phyloP scores from a whole-genome alignment of 2,888 invertebrate genomes.

The Drosophila subquinaria region DNA sequence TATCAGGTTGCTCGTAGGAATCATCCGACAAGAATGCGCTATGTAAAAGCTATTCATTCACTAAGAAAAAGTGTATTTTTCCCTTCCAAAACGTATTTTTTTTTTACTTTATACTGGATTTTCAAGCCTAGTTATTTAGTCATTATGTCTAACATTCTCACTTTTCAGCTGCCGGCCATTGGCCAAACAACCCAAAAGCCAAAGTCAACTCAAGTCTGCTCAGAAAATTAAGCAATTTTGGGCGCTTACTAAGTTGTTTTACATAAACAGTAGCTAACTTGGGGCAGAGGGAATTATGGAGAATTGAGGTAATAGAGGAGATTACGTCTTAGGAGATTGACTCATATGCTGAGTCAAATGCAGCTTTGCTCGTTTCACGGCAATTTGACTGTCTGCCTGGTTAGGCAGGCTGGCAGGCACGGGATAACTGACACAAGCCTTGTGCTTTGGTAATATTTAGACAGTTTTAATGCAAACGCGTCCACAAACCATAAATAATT shows the following conservation, averaged over 20 bases:
- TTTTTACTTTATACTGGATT: no score
- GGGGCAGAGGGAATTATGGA: not conserved
- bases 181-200: conserved; percentile 34
- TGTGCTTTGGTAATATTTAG: conserved; percentile 65
- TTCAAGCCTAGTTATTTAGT: conserved; percentile 48
- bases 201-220: conserved; percentile 45
- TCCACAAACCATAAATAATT: conserved; percentile 81
- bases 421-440: conserved; percentile 29
- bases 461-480: conserved; percentile 76
- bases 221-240: conserved; percentile 66
- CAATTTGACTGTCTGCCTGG: conserved; percentile 60
- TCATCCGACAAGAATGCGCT: no score
- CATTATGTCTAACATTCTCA: conserved; percentile 51
- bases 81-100: no score
- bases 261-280: conserved; percentile 55
- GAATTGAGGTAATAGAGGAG: not conserved
- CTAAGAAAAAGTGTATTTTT: no score
- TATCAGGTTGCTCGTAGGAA: not conserved
- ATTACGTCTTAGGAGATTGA: conserved; percentile 49
- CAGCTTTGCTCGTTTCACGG: conserved; percentile 50
- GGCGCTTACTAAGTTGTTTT: conserved; percentile 67
- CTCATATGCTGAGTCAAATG: conserved; percentile 67
- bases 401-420: conserved; percentile 24
- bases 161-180: conserved; percentile 39
- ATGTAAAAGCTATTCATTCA: no score